A percentile compares a stretch with the other conserved stretches of the same genome.
phyloP scores from a whole-genome alignment of 2,888 invertebrate genomes.

The Tiphia femorata region DNA sequence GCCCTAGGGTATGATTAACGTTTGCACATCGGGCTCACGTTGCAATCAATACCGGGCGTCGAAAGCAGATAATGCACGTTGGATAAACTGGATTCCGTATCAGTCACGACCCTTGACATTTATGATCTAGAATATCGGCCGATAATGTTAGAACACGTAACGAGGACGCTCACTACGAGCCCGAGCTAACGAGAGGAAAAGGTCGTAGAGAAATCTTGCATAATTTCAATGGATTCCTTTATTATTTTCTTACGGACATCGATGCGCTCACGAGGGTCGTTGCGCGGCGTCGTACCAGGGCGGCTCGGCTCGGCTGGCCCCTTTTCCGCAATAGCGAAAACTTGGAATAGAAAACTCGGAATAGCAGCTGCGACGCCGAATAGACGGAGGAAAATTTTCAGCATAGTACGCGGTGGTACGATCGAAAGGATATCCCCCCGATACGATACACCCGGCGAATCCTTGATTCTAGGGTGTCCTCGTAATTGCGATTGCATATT shows the following conservation, averaged over 20 bases:
- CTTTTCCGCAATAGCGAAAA: no score
- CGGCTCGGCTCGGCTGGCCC: no score
- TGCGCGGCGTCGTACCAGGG: no score
- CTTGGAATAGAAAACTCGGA: no score
- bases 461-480: no score
- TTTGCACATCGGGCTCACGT: background rate
- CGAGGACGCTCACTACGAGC: background rate
- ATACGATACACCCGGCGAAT: no score
- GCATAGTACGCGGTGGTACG: no score
- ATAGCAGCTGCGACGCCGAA: no score
- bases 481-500: conserved; percentile 23
- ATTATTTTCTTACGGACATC: background rate
- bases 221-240: background rate
- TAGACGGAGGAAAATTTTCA: no score
- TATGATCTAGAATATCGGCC: background rate
- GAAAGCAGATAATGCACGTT: background rate
- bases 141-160: background rate
- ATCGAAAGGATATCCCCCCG: no score
- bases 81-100: background rate
- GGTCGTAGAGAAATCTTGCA: background rate
- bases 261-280: background rate
- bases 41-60: background rate
- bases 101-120: background rate
- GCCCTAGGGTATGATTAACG: background rate
- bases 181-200: no score